Evolutionary conservation across 2,888 invertebrate genomes (phyloP), one percentile per base, ranked within the genome.

Genomic region (Argyresthia goedartella): DNA sequence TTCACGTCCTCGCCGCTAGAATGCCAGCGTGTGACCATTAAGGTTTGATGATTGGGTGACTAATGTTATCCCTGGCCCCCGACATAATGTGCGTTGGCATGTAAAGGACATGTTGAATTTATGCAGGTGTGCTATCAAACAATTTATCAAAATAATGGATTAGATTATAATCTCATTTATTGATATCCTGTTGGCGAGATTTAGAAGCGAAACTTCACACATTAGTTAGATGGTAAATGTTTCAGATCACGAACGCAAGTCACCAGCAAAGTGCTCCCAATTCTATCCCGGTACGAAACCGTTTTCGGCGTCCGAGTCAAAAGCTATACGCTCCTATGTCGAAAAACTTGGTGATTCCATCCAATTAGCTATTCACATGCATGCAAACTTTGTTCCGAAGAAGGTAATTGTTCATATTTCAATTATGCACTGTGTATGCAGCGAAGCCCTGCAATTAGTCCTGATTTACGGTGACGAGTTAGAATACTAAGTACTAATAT

Each of bases 221-320:
- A 7, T 36, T 14, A 35, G 11, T 9, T 36, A 10, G 1, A 9
- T 43, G 0, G 8, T 42, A 42, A 10, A 42, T 11, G 13, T 25
- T 39, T n/a, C 39, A 11, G 84, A 47, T 33, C n/a, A 81, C 54
- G 78, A 77, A 0, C 69, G 62, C 51, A 80, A 73, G 60, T 68
- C 75, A 8, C 81, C 86, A 8, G 67, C 67, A 13, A 68, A 61
- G 10, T 86, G 85, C 60, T 82, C 79, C 13, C 85, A 84, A 52
- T 71, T 62, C 52, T 86, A 73, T 55, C 80, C 86, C 0, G 85
- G 86, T 1, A 39, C 55, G 0, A 78, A 73, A 44, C 85, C 86
- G 0, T 86, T 85, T 59, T 80, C 81, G 0, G 63, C 76, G 0
- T 58, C 68, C 0, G 85, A 86, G 61, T 76, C 85, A 0, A 68